Evolutionary conservation across 2,113 vertebrate species (phyloP).

Genomic region (Tragelaphus imberbis): DNA sequence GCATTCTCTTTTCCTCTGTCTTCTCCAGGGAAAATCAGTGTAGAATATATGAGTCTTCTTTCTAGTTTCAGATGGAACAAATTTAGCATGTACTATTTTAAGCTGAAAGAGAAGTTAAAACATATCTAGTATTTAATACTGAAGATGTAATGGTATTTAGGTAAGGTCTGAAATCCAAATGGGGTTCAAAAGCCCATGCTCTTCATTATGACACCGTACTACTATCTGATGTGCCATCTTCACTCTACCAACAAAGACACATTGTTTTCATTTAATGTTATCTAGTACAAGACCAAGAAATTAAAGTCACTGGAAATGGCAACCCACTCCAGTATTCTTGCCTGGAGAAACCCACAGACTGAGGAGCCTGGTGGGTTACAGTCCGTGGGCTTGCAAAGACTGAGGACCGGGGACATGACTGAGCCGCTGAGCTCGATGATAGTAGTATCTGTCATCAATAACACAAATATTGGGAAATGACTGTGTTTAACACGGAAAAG

Average conservation of each 20-base stretch:
- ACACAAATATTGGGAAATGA: background rate
- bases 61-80: background rate
- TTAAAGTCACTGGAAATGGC: background rate
- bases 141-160: background rate
- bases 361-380: no score
- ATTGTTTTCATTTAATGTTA: background rate
- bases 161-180: background rate
- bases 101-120: background rate
- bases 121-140: background rate
- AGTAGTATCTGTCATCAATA: background rate
- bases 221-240: background rate
- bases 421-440: no score
- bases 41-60: background rate
- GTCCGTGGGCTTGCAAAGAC: no score
- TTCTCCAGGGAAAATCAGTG: background rate
- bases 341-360: no score
- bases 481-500: background rate
- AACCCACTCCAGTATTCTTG: no score
- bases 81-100: background rate
- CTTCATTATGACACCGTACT: background rate
- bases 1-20: background rate
- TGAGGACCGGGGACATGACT: no score
- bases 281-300: background rate
- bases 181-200: background rate
- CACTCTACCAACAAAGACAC: background rate